Evolutionary conservation across 2,888 invertebrate species (phyloP).

Genomic region (Diaprepes abbreviatus): DNA sequence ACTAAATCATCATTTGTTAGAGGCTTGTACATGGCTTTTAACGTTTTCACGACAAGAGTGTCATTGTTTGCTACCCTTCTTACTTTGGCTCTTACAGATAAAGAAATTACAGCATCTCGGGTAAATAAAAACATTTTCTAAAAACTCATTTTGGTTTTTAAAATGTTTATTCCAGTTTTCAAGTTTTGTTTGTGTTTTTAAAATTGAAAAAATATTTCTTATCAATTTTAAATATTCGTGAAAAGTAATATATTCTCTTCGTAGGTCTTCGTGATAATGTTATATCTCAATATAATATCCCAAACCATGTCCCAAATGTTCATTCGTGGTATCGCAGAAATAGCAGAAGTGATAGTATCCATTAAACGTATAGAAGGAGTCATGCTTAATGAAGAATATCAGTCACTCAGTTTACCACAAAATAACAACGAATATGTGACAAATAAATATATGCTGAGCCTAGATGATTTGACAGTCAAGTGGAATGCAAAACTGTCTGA

Average conservation of each 20-base stretch:
- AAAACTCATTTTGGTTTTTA: too few species aligned
- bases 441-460: constrained; percentile 55
- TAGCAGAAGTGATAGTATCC: constrained; percentile 68
- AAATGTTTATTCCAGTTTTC: too few species aligned
- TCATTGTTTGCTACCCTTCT: constrained; percentile 76
- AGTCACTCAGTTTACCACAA: constrained; percentile 45
- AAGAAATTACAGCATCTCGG: constrained; percentile 79
- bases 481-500: constrained; percentile 62
- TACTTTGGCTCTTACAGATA: constrained; percentile 77
- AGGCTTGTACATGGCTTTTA: constrained; percentile 80
- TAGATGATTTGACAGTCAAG: constrained; percentile 62
- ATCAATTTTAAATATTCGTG: too few species aligned
- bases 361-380: constrained; percentile 66
- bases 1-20: constrained; percentile 75
- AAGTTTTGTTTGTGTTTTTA: too few species aligned
- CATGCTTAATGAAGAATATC: constrained; percentile 63
- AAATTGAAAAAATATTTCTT: too few species aligned
- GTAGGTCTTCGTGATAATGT: constrained; percentile 71
- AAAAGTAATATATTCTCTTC: background rate
- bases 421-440: constrained; percentile 30
- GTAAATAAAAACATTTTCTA: constrained; percentile 62
- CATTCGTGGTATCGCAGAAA: constrained; percentile 68
- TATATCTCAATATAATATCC: constrained; percentile 71
- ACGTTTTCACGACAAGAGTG: constrained; percentile 85
- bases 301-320: constrained; percentile 74